Percentiles rank a stretch among this genome's conserved stretches.
Evolutionary conservation across 2,797 vertebrate species (phyloP).

Genomic region (Neostethus bicornis): DNA sequence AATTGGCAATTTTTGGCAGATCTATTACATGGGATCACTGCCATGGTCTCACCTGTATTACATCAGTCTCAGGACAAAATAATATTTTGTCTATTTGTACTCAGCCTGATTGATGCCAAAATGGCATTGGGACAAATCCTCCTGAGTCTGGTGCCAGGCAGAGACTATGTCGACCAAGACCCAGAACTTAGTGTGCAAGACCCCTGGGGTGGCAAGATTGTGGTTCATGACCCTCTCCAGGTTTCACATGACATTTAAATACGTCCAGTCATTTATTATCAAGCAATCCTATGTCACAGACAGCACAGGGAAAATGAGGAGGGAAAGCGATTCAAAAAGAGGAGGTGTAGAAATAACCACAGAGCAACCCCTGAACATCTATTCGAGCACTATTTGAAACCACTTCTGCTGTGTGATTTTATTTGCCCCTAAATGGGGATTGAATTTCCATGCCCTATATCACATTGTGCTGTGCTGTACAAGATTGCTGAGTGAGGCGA

Average conservation of each 20-base stretch:
- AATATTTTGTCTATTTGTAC: constrained; percentile 59
- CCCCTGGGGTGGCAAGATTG: constrained; percentile 46
- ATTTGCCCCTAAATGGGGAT: constrained; percentile 82
- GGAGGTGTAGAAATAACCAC: constrained; percentile 76
- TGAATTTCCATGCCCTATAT: constrained; percentile 82
- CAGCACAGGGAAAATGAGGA: constrained; percentile 57
- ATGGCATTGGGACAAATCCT: constrained; percentile 54
- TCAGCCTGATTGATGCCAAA: constrained; percentile 48
- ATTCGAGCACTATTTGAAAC: constrained; percentile 80
- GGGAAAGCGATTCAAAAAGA: constrained; percentile 68
- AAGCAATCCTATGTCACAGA: constrained; percentile 60
- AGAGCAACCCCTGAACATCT: constrained; percentile 55
- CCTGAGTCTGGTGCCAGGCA: constrained; percentile 50
- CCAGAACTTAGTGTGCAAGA: constrained; percentile 45
- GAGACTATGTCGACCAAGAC: constrained; percentile 40
- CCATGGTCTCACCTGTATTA: constrained; percentile 48
- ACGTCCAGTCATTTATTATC: constrained; percentile 72
- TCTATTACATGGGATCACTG: constrained; percentile 50
- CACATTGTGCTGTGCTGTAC: constrained; percentile 83
- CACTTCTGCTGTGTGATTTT: constrained; percentile 80
- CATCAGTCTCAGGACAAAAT: constrained; percentile 33
- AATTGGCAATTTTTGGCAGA: constrained; percentile 55
- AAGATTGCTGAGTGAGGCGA: constrained; percentile 79
- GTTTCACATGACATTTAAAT: constrained; percentile 81
- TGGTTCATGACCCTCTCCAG: constrained; percentile 71